phyloP scores from a whole-genome alignment of 30 jellyfish, hydroid and myxozoan genomes.

The Pelagia noctiluca region DNA sequence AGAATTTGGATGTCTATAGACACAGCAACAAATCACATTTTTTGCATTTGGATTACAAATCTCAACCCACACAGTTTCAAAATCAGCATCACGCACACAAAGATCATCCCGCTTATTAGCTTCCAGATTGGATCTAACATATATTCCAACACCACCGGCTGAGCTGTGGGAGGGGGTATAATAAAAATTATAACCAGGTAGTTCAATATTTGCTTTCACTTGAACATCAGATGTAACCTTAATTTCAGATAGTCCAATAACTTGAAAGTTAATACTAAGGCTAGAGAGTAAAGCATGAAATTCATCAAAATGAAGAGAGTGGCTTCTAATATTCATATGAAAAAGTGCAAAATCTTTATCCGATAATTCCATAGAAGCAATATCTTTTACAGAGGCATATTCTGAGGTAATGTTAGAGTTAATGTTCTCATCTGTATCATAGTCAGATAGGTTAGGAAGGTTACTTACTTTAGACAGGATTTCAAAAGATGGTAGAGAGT shows the following conservation, averaged over 20 bases:
- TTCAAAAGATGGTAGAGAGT: slow-evolving; percentile 12
- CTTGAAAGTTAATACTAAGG: slow-evolving; percentile 13
- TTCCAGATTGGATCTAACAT: too few relatives aligned
- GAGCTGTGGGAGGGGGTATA: slow-evolving; percentile 24
- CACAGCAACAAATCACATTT: too few relatives aligned
- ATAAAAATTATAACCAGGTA: slow-evolving; percentile 26
- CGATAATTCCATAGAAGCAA: slow-evolving; percentile 4
- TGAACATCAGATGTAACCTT: background rate
- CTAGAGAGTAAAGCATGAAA: slow-evolving; percentile 9
- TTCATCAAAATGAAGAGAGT: slow-evolving; percentile 17
- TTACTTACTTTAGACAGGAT: slow-evolving; percentile 3
- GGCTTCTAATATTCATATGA: slow-evolving; percentile 31
- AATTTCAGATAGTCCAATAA: slow-evolving; percentile 16
- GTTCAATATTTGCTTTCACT: slow-evolving; percentile 27
- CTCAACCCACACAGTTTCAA: too few relatives aligned
- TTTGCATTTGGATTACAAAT: too few relatives aligned
- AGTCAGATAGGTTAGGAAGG: slow-evolving; percentile 11
- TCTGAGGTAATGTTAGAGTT: slow-evolving; percentile 24
- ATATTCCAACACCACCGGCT: too few relatives aligned
- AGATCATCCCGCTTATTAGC: too few relatives aligned
- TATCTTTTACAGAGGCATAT: background rate
- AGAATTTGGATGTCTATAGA: too few relatives aligned
- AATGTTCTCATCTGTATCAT: slow-evolving; percentile 24
- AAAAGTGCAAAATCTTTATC: slow-evolving; percentile 9
- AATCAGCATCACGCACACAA: too few relatives aligned